Base-by-base conservation (phyloP, 1,140 invertebrate genomes). In the Plectrocnemia conspersa region DNA sequence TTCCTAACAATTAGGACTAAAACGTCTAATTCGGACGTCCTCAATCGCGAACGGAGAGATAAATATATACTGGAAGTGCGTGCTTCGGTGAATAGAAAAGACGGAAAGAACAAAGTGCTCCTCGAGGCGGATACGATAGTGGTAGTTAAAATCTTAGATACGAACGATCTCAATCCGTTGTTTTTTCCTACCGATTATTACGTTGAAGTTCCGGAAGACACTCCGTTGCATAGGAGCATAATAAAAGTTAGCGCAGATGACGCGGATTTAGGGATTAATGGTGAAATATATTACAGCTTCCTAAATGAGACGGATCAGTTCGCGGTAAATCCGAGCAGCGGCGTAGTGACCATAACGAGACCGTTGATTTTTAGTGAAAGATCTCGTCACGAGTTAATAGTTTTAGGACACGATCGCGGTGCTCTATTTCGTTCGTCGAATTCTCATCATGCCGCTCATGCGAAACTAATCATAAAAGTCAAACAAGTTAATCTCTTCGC, bases 211-310 rank as follows among this genome's bases (percentile, higher is more conserved):
- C 81, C 84, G 11, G 93, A 97, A 71, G 92, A 97, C 66, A 85
- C 85, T 40, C 84, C 90, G 2, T 70, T 93, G 41, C 89, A 95
- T 72, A 78, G 80, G 25, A 89, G 82, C 61, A 82, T 91, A 38
- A 67, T 86, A 3, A 81, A 78, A 64, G 87, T 91, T 16, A 81
- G 81, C 10, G 95, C 94, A 0, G 91, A 92, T 64, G 95, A 98
- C 73, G 92, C 94, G 5, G 94, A 98, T 70, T 74, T 93, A 9
- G 94, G 93, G 0, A 79, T 89, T 41, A 97, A 97, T 68, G 91
- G 92, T 1, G 91, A 97, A 74, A 92, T 97, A 61, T 97, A 97
- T 71, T 98, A 97, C 69, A 95, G 89, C 70, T 87, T 97, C 61
- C 75, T 80, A n/a, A 81, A 93, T 54, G 74, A 79, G 13, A 91